Conservation (phyloP, 2,888 invertebrate species). For the Sabellastarte sp. region DNA sequence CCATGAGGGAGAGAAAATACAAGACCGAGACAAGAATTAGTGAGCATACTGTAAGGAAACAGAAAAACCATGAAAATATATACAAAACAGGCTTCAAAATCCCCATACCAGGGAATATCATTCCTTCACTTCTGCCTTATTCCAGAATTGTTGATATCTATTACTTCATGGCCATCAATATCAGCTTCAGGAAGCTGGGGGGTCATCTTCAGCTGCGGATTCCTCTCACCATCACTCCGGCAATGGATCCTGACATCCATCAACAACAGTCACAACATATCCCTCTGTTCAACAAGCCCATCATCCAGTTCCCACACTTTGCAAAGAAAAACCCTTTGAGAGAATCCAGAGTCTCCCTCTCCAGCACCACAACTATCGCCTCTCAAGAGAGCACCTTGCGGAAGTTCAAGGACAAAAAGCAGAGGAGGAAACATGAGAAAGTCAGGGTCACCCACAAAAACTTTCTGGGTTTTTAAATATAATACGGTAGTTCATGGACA, state of each 20-base stretch:
- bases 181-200: constrained; percentile 39
- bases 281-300: constrained; percentile 42
- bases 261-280: constrained; percentile 6
- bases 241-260: neutral
- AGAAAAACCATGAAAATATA: neutral
- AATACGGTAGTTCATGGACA: no score
- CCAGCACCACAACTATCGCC: neutral
- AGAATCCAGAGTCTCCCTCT: neutral
- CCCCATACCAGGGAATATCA: constrained; percentile 37
- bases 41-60: no score
- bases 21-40: constrained; percentile 1
- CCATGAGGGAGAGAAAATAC: constrained; percentile 1
- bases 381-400: neutral
- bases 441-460: neutral
- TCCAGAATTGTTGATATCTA: constrained; percentile 35
- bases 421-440: neutral
- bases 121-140: constrained; percentile 41
- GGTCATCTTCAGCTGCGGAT: constrained; percentile 39
- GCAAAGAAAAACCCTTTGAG: constrained; percentile 15
- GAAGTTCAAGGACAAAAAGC: neutral
- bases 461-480: neutral
- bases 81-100: constrained; percentile 29
- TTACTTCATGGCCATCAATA: constrained; percentile 36
- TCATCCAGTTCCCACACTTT: constrained; percentile 43
- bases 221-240: constrained; percentile 42